phyloP scores from a whole-genome alignment of 2,797 vertebrate genomes.

The Platyrinchus mystaceus region DNA sequence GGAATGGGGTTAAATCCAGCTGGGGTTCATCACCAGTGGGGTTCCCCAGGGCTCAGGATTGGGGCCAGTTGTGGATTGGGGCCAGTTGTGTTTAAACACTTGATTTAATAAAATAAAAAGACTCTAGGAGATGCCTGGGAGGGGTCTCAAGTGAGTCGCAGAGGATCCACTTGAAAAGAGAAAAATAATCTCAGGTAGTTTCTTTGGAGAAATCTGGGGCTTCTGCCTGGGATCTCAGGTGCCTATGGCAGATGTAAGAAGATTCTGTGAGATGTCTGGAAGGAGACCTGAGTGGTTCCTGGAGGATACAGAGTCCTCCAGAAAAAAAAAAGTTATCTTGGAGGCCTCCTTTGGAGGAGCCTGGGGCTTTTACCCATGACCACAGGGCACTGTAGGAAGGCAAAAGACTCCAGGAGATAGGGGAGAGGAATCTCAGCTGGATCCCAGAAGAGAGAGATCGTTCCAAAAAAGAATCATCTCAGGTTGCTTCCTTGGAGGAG shows the following conservation, averaged over 20 bases:
- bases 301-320: not conserved
- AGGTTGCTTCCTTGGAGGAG: not conserved
- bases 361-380: not conserved
- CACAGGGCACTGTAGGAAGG: not conserved
- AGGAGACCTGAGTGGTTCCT: not conserved
- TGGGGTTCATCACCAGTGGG: not conserved
- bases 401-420: not conserved
- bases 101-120: not conserved
- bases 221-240: not conserved
- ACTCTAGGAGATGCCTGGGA: not conserved
- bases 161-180: not conserved
- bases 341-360: not conserved
- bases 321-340: not conserved
- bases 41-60: not conserved
- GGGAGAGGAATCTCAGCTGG: not conserved
- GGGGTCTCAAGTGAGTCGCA: not conserved
- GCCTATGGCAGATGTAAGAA: not conserved
- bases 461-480: not conserved
- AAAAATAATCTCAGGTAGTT: not conserved
- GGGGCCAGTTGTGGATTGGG: not conserved
- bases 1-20: not conserved
- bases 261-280: not conserved
- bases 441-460: not conserved
- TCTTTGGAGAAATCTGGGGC: not conserved
- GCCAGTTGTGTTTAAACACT: not conserved